Percentiles rank a stretch among this genome's conserved stretches.
These are phyloP conservation scores for Proales similis DNA, from an alignment of 1,140 invertebrate genomes.

Conservation along the genomic window DNA sequence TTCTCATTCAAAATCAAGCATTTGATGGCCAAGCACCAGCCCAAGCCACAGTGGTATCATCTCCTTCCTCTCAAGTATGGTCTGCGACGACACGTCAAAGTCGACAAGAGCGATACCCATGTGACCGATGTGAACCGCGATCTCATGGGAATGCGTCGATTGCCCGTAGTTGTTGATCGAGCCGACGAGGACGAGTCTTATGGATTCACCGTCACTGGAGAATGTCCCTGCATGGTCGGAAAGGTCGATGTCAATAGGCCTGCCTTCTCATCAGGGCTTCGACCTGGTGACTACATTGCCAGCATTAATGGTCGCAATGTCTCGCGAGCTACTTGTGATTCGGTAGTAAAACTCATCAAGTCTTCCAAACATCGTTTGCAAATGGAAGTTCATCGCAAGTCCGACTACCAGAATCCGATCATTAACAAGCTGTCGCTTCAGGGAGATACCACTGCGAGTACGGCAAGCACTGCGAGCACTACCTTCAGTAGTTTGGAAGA, in stretches of 20 bases:
- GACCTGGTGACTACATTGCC: constrained; percentile 80
- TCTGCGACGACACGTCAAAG: constrained; percentile 1
- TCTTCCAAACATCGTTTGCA: constrained; percentile 18
- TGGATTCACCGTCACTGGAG: constrained; percentile 25
- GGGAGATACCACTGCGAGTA: not conserved
- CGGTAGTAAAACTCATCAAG: constrained; percentile 50
- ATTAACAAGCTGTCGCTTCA: not conserved
- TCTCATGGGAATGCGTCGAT: constrained; percentile 12
- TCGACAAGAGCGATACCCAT: not conserved
- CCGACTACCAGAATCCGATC: not conserved
- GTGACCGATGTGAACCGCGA: constrained; percentile 27
- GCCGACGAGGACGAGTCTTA: not conserved
- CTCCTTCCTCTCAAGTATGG: constrained; percentile 25
- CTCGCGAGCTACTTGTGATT: constrained; percentile 48
- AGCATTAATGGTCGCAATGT: constrained; percentile 74
- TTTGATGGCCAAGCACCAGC: constrained; percentile 3
- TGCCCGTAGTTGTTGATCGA: not conserved
- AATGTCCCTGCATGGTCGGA: constrained; percentile 24
- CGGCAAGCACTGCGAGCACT: too few species aligned
- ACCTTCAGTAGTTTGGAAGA: too few species aligned
- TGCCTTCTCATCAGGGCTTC: constrained; percentile 77
- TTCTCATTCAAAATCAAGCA: constrained; percentile 19
- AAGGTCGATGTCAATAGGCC: constrained; percentile 49
- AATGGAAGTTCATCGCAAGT: constrained; percentile 8
- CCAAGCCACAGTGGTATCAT: constrained; percentile 29